Evolutionary conservation across 2,888 invertebrate genomes (phyloP), one percentile per base, ranked within the genome.

Genomic region (Dasypogon diadema): DNA sequence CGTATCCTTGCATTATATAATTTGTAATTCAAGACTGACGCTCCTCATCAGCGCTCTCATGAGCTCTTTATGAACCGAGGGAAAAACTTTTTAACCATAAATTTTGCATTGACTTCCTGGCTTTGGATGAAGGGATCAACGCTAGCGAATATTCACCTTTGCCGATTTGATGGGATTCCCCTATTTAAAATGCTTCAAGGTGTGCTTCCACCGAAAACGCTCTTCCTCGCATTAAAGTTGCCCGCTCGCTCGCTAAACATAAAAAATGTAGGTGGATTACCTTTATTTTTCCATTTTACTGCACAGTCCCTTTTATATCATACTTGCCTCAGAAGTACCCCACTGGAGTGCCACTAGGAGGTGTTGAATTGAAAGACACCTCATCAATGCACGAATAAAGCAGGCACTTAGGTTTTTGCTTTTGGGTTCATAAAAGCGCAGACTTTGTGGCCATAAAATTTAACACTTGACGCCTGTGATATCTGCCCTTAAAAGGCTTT

Each of bases 281-380:
- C 46, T 68, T 68, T 48, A 46, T 48, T 21, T 51, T 22, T 68
- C 8, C 6, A 18, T 68, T 51, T 65, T 46, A 46, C 65, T 22
- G 65, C 63, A 63, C 10, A 63, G 37, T 37, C 21, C 21, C 18
- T 63, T 63, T 63, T 63, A 63, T 63, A 37, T 37, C 34, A 63
- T 65, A 42, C 46, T 21, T 42, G 2, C 22, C 22, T 42, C 21
- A 65, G 12, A 65, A 65, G 65, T 65, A 21, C 42, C 22, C 30
- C 26, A 26, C 16, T 30, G 5, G 30, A 26, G 48, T 48, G 22
- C 51, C 24, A 24, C 51, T 26, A 30, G 12, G 30, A 68, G 46
- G 68, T 48, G 48, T 68, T 51, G 68, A 51, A 46, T n/a, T 68
- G 48, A 46, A 68, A 68, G 46, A 68, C 48, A 68, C 48, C 68